phyloP scores from a whole-genome alignment of 2,113 vertebrate genomes.

The Hippopotamus amphibius region DNA sequence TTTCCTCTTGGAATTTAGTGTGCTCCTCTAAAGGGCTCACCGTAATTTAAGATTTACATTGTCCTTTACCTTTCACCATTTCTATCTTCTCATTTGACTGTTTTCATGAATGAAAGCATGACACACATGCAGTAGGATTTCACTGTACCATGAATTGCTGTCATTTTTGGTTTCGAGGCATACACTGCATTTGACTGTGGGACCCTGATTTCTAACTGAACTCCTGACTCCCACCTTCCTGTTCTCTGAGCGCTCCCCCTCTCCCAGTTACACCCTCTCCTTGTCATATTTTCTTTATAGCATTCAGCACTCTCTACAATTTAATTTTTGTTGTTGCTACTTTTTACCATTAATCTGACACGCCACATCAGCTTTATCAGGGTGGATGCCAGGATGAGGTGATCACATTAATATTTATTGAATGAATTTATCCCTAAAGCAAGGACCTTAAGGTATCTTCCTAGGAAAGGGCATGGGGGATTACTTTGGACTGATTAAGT shows the following conservation, averaged over 20 bases:
- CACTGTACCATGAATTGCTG: background rate
- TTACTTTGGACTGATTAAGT: background rate
- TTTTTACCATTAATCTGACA: background rate
- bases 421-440: background rate
- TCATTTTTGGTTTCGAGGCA: background rate
- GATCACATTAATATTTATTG: background rate
- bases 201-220: background rate
- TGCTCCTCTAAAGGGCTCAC: background rate
- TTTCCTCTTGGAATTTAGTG: background rate
- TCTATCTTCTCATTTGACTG: background rate
- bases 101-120: background rate
- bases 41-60: background rate
- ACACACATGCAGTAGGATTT: background rate
- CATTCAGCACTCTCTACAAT: background rate
- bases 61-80: background rate
- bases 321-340: background rate
- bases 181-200: background rate
- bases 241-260: background rate
- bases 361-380: background rate
- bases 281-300: background rate
- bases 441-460: background rate
- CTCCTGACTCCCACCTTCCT: background rate
- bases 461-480: background rate
- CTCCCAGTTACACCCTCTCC: background rate
- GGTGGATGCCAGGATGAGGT: background rate